These are phyloP conservation scores for Anabas testudineus DNA, from an alignment of 2,797 vertebrate species.

Conservation along the genomic window DNA sequence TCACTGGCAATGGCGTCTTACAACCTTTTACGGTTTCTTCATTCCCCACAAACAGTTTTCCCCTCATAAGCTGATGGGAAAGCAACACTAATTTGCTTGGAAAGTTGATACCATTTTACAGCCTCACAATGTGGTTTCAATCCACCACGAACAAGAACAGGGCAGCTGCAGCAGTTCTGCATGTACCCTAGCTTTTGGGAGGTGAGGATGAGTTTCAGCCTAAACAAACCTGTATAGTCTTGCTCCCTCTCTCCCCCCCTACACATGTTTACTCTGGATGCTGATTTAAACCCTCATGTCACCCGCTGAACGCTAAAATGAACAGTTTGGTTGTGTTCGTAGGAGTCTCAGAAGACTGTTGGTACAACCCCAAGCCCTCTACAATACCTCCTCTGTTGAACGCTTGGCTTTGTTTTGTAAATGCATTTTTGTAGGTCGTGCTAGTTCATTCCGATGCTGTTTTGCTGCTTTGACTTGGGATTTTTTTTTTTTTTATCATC, in stretches of 20 bases:
- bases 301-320: constrained; percentile 69
- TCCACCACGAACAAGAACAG: constrained; percentile 53
- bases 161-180: constrained; percentile 46
- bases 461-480: constrained; percentile 64
- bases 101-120: constrained; percentile 53
- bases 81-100: constrained; percentile 56
- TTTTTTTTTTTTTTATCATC: constrained; percentile 42
- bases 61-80: constrained; percentile 45
- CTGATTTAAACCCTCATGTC: constrained; percentile 62
- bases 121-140: constrained; percentile 51
- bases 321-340: constrained; percentile 68
- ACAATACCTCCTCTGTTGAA: constrained; percentile 72
- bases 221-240: constrained; percentile 65
- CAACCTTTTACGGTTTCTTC: constrained; percentile 32
- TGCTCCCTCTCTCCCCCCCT: constrained; percentile 1
- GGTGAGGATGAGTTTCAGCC: constrained; percentile 60
- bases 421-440: constrained; percentile 58
- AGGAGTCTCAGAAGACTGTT: constrained; percentile 59
- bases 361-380: constrained; percentile 65
- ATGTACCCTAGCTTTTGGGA: constrained; percentile 50
- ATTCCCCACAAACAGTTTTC: constrained; percentile 40
- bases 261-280: constrained; percentile 64
- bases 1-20: constrained; percentile 53
- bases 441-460: constrained; percentile 55
- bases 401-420: constrained; percentile 56